These are phyloP conservation scores for Tetragonula clypearis DNA, from an alignment of 1,140 invertebrate species.

Conservation along the genomic window DNA sequence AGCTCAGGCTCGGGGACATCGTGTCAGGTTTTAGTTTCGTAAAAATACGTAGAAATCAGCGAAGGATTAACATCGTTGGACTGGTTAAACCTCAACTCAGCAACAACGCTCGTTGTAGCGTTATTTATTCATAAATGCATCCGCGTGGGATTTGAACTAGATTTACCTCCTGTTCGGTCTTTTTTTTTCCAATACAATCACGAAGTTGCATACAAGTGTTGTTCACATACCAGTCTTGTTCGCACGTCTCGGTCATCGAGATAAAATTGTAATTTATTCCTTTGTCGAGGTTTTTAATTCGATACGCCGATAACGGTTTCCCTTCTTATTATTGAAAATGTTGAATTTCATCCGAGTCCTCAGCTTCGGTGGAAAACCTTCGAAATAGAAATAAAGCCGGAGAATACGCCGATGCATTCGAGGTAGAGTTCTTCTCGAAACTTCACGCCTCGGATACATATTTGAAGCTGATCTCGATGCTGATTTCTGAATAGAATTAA, in stretches of 20 bases:
- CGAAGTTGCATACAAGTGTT: not conserved
- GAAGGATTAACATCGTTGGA: not conserved
- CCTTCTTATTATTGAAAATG: not conserved
- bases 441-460: too few species aligned
- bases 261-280: too few species aligned
- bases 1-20: not conserved
- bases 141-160: constrained; percentile 1
- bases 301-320: not conserved
- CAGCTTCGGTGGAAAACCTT: too few species aligned
- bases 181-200: not conserved
- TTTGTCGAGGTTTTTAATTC: not conserved
- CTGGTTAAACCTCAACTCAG: not conserved
- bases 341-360: too few species aligned
- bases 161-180: not conserved
- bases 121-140: not conserved
- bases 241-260: not conserved
- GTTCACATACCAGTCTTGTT: not conserved
- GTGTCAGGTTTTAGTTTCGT: not conserved
- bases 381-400: too few species aligned
- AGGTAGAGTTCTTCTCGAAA: too few species aligned
- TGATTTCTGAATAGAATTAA: too few species aligned
- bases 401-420: too few species aligned
- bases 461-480: too few species aligned
- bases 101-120: not conserved
- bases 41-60: not conserved